Conservation (phyloP, 2,888 invertebrate species). For the Pseudeuparius sepicola region DNA sequence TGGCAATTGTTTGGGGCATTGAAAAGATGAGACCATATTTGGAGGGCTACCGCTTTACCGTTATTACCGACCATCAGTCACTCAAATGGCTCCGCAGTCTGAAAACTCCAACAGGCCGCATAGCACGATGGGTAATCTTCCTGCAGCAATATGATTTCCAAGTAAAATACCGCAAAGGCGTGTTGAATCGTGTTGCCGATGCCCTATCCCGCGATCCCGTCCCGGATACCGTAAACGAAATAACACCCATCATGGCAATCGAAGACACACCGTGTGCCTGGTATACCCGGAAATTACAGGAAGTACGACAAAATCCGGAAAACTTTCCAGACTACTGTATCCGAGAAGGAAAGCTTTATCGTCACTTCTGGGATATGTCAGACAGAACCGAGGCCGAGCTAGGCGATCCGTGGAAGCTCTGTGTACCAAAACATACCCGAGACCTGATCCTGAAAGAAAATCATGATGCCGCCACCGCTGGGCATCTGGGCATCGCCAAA, state of each 20-base stretch:
- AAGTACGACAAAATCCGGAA: background rate
- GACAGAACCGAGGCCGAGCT: constrained; percentile 3
- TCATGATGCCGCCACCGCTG: constrained; percentile 17
- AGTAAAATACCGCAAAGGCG: constrained; percentile 2
- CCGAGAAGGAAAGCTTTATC: too few species aligned
- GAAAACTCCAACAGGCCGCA: background rate
- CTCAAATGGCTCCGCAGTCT: constrained; percentile 6
- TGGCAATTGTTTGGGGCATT: constrained; percentile 25
- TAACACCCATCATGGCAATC: background rate
- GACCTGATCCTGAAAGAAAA: constrained; percentile 9
- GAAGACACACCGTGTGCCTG: too few species aligned
- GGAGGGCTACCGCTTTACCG: constrained; percentile 23
- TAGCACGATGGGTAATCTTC: background rate
- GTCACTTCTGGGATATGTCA: constrained; percentile 5
- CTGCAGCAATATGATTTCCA: background rate
- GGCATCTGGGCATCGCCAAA: constrained; percentile 27
- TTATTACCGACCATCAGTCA: constrained; percentile 24
- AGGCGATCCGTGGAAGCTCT: constrained; percentile 13
- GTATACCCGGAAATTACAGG: too few species aligned
- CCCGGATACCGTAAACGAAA: background rate
- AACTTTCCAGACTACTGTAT: constrained; percentile 3
- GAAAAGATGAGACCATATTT: constrained; percentile 18
- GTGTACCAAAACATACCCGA: constrained; percentile 8
- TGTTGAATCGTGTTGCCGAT: too few species aligned
- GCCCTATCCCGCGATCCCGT: constrained; percentile 1